Base-by-base conservation (phyloP, 92 coral and sea anemone genomes). In the Zoanthus sociatus region DNA sequence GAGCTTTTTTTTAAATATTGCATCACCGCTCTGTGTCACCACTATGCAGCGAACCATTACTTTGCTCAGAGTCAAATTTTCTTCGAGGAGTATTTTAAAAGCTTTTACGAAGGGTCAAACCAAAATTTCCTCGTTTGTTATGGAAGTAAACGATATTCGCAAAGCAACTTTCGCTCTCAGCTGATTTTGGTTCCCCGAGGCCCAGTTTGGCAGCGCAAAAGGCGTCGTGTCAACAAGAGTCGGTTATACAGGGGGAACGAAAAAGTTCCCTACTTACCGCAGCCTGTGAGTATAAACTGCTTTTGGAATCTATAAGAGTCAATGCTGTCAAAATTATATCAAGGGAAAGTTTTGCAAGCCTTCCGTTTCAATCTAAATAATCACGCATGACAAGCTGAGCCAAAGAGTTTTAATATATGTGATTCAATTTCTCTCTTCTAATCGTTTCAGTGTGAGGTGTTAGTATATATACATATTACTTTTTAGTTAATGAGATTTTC, bases 131-230 rank as follows among this genome's bases (percentile, higher is more conserved):
- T 85, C 88, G 4, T 56, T 77, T 61, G 87, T 79, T 70, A 93
- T 93, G 92, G 93, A 88, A 67, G 84, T 56, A 61, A 69, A 76
- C 42, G 73, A 90, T 21, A 95, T 95, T 3, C 77, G 82, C 37
- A 91, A 88, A 69, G 99, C 99, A 51, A 97, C 99, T 33, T 95
- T 97, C 66, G 95, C 99, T 18, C 91, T 97, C 93, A 92, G 98
- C 89, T 97, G 99, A 97, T 97, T 97, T 93, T 97, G 99, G 99
- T 95, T 95, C 92, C 99, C 99, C 97, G 99, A 97, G 95, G 95
- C 99, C 4, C 95, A 95, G 94, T 97, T 95, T 76, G 99, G 98
- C 71, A 90, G 97, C 74, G 97, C 92, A 56, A 68, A 92, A 89
- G 99, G 99, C 76, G 91, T 97, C 64, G 92, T 95, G 14, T 93